Evolutionary conservation across 2,797 vertebrate genomes (phyloP).

Genomic region (Graptemys geographica): DNA sequence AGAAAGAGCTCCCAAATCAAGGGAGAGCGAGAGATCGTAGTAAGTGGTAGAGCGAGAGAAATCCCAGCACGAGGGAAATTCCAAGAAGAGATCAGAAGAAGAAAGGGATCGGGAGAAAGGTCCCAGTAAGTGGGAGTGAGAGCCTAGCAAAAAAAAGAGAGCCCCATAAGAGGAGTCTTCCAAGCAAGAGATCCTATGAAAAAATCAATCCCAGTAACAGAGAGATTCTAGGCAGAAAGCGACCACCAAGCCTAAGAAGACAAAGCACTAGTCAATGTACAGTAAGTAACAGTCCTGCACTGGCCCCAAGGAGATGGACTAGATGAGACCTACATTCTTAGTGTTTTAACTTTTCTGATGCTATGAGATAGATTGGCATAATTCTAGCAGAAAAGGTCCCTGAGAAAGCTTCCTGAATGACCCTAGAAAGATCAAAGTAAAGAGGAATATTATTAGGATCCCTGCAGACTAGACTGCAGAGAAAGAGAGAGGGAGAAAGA

Average conservation of each 20-base stretch:
- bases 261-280: slow-evolving; percentile 22
- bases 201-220: neutral
- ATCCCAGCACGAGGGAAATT: neutral
- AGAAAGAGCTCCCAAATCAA: neutral
- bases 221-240: neutral
- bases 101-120: neutral
- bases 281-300: neutral
- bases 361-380: neutral
- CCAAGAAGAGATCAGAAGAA: neutral
- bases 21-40: neutral
- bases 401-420: neutral
- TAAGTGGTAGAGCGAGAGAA: no score
- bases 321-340: slow-evolving; percentile 16
- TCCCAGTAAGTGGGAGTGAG: neutral
- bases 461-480: neutral
- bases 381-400: slow-evolving; percentile 5
- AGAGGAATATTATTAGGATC: neutral
- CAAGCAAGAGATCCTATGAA: neutral
- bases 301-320: neutral
- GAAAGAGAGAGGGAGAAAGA: neutral
- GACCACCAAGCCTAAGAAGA: neutral
- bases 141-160: neutral
- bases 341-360: slow-evolving; percentile 51
- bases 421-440: neutral
- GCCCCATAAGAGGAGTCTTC: neutral